A percentile compares a stretch with the other conserved stretches of the same genome.
Conservation (phyloP, 2,113 vertebrate genomes). For the Hyperoodon ampullatus region DNA sequence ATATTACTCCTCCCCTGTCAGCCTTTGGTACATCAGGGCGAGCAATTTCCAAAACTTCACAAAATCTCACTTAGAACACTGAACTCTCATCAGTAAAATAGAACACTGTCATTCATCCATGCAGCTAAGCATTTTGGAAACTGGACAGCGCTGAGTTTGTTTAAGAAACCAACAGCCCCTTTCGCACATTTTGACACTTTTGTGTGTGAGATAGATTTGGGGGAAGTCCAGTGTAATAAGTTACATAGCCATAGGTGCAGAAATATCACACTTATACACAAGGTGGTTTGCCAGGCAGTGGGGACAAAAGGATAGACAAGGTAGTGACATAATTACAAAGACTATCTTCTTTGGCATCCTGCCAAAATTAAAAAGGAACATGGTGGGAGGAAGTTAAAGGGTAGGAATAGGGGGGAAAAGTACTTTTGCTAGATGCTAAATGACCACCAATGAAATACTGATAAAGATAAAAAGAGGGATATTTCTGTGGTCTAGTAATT, state of each 20-base stretch:
- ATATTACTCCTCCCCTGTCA: not conserved
- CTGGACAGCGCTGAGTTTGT: not conserved
- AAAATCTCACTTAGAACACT: not conserved
- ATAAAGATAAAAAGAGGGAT: not conserved
- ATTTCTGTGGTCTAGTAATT: not conserved
- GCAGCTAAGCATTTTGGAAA: not conserved
- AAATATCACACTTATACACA: not conserved
- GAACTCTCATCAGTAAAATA: constrained; percentile 7
- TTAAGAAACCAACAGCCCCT: not conserved
- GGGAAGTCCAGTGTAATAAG: not conserved
- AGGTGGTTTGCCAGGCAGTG: not conserved
- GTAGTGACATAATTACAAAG: not conserved
- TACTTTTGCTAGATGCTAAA: not conserved
- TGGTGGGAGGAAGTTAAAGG: not conserved
- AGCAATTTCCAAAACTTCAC: not conserved
- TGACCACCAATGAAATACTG: not conserved
- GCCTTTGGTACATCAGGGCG: not conserved
- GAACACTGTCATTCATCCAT: not conserved
- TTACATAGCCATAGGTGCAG: not conserved
- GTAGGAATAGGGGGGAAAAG: not conserved
- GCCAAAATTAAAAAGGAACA: not conserved
- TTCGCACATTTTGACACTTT: not conserved
- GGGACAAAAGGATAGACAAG: not conserved
- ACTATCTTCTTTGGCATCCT: not conserved
- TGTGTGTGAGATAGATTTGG: not conserved